These are phyloP conservation scores for Chitala chitala DNA, from an alignment of 2,113 vertebrate species.

Conservation along the genomic window DNA sequence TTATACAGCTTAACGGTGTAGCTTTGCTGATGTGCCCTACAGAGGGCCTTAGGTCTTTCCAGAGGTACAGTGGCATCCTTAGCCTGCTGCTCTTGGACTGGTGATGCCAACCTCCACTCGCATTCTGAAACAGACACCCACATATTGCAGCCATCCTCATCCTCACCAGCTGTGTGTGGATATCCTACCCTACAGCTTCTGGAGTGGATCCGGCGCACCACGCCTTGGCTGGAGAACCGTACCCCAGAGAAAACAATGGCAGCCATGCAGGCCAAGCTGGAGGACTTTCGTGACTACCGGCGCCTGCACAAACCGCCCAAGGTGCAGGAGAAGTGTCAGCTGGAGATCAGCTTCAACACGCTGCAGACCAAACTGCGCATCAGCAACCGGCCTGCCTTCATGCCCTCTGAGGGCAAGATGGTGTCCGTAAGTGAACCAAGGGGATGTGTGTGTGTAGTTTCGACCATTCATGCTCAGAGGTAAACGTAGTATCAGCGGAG, in stretches of 20 bases:
- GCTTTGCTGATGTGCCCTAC: too few species aligned
- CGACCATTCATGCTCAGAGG: too few species aligned
- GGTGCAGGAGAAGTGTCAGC: constrained; percentile 96
- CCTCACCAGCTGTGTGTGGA: background rate
- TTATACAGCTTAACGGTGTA: too few species aligned
- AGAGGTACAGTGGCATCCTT: too few species aligned
- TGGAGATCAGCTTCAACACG: constrained; percentile 98
- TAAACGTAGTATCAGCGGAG: too few species aligned
- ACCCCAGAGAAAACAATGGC: constrained; percentile 88
- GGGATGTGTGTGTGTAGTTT: too few species aligned
- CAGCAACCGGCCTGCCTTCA: constrained; percentile 94
- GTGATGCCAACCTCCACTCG: too few species aligned
- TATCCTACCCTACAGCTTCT: constrained; percentile 58
- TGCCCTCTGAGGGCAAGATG: constrained; percentile 98
- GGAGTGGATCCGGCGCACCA: constrained; percentile 96
- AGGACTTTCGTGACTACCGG: constrained; percentile 95
- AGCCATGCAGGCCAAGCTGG: constrained; percentile 92
- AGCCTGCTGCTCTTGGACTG: too few species aligned
- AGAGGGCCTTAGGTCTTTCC: too few species aligned
- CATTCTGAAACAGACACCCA: too few species aligned
- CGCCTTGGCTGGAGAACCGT: constrained; percentile 95
- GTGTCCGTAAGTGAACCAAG: constrained; percentile 89
- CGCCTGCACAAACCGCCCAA: constrained; percentile 95
- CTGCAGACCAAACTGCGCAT: constrained; percentile 94
- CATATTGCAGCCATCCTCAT: too few species aligned